phyloP scores from a whole-genome alignment of 2,888 invertebrate genomes.

The Aporophyla lueneburgensis region DNA sequence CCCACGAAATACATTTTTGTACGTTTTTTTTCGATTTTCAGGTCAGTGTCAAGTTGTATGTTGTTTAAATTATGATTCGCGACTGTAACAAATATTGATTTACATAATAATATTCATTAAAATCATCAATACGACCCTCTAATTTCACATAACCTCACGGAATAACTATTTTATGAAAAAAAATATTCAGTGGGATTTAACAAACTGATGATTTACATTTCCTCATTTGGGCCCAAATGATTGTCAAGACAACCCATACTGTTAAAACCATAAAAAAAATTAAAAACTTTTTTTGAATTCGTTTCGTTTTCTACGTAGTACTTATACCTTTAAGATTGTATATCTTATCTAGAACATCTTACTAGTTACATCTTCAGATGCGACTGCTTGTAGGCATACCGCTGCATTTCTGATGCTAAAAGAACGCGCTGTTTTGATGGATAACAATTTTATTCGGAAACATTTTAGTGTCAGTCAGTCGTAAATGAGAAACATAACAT shows the following conservation, averaged over 20 bases:
- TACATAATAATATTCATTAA: too few relatives aligned
- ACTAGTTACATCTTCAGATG: conserved; percentile 29
- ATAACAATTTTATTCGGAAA: conserved; percentile 85
- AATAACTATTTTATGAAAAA: too few relatives aligned
- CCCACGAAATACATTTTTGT: neutral
- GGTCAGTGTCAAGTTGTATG: too few relatives aligned
- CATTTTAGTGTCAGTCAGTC: conserved; percentile 82
- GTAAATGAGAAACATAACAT: conserved; percentile 72
- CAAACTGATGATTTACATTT: neutral
- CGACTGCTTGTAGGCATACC: conserved; percentile 69
- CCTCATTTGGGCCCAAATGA: neutral
- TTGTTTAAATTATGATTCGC: too few relatives aligned
- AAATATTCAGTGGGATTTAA: too few relatives aligned
- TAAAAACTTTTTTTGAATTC: too few relatives aligned
- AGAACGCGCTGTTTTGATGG: conserved; percentile 82
- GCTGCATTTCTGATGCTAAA: conserved; percentile 78
- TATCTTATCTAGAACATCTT: conserved; percentile 52
- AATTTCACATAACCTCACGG: too few relatives aligned
- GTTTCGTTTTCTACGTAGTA: neutral
- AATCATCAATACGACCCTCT: too few relatives aligned
- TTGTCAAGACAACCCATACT: neutral
- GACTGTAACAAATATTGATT: too few relatives aligned
- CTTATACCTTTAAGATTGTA: neutral
- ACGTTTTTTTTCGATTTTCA: too few relatives aligned
- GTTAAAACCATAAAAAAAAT: too few relatives aligned